Percentiles rank a stretch among this genome's conserved stretches.
phyloP scores from a whole-genome alignment of 1,140 invertebrate species.

The Oryctes rhinoceros region DNA sequence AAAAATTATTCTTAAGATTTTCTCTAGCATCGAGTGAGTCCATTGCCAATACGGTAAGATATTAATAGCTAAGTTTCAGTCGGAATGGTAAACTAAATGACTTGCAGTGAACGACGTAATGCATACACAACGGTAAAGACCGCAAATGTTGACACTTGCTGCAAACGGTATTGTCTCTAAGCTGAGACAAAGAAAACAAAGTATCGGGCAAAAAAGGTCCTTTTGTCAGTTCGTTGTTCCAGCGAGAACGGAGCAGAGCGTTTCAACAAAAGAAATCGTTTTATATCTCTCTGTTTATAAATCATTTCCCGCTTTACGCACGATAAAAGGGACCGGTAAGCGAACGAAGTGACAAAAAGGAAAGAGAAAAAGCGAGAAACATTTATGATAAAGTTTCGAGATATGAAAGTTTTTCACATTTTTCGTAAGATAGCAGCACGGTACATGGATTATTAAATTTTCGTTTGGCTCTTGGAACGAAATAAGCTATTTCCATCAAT shows the following conservation, averaged over 20 bases:
- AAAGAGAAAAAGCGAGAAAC: slow-evolving; percentile 9
- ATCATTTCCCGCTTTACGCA: slow-evolving; percentile 35
- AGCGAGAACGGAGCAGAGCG: background rate
- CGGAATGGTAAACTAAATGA: background rate
- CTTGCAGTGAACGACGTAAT: slow-evolving; percentile 11
- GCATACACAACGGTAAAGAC: background rate
- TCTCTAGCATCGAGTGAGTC: no score
- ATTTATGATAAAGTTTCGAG: slow-evolving; percentile 25
- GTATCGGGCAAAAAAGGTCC: slow-evolving; percentile 19
- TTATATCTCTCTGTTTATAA: slow-evolving; percentile 37
- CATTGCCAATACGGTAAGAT: background rate
- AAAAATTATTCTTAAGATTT: no score
- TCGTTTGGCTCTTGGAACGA: background rate
- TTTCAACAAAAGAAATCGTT: slow-evolving; percentile 32
- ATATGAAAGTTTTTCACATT: slow-evolving; percentile 28
- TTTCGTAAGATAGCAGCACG: background rate
- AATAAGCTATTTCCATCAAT: background rate
- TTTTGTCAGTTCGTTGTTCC: slow-evolving; percentile 19
- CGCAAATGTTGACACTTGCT: slow-evolving; percentile 27
- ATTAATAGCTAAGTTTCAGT: background rate
- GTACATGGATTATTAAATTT: background rate
- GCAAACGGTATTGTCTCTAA: slow-evolving; percentile 28
- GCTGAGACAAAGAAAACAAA: slow-evolving; percentile 21
- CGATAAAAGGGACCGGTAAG: slow-evolving; percentile 5
- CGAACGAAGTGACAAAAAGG: slow-evolving; percentile 19